A percentile compares a stretch with the other conserved stretches of the same genome.
phyloP scores from a whole-genome alignment of 2,888 invertebrate genomes.

The Drosophila antonietae region DNA sequence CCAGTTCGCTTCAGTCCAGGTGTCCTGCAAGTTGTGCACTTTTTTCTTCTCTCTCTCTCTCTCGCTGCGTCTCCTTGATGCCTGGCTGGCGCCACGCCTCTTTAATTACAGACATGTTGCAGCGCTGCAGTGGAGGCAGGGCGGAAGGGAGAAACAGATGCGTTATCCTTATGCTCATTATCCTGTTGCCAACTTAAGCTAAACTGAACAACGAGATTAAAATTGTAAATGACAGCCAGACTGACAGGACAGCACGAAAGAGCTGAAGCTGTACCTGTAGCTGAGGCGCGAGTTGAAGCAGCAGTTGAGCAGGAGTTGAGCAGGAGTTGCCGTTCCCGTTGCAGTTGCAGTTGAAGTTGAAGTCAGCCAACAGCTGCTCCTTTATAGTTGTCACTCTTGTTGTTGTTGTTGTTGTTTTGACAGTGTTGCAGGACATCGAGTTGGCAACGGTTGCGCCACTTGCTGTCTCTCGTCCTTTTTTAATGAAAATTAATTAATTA shows the following conservation, averaged over 20 bases:
- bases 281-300: slow-evolving; percentile 20
- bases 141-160: background rate
- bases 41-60: background rate
- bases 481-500: slow-evolving; percentile 78
- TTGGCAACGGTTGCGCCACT: slow-evolving; percentile 39
- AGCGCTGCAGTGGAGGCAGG: slow-evolving; percentile 3
- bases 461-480: slow-evolving; percentile 60
- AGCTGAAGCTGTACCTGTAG: slow-evolving; percentile 17
- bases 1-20: slow-evolving; percentile 1
- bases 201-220: slow-evolving; percentile 77
- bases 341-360: background rate
- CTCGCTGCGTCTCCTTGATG: too few relatives aligned
- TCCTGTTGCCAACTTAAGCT: slow-evolving; percentile 69
- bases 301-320: background rate
- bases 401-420: slow-evolving; percentile 17
- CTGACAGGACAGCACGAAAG: slow-evolving; percentile 49
- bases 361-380: slow-evolving; percentile 49
- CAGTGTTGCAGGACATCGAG: slow-evolving; percentile 29
- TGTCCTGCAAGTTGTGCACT: slow-evolving; percentile 23
- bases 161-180: slow-evolving; percentile 65
- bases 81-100: slow-evolving; percentile 39
- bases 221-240: slow-evolving; percentile 76
- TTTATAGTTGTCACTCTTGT: slow-evolving; percentile 34
- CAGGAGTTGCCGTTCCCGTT: background rate
- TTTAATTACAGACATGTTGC: slow-evolving; percentile 64